A percentile compares a stretch with the other conserved stretches of the same genome.
phyloP scores from a whole-genome alignment of 2,888 invertebrate genomes.

The Cantharis flavilabris region DNA sequence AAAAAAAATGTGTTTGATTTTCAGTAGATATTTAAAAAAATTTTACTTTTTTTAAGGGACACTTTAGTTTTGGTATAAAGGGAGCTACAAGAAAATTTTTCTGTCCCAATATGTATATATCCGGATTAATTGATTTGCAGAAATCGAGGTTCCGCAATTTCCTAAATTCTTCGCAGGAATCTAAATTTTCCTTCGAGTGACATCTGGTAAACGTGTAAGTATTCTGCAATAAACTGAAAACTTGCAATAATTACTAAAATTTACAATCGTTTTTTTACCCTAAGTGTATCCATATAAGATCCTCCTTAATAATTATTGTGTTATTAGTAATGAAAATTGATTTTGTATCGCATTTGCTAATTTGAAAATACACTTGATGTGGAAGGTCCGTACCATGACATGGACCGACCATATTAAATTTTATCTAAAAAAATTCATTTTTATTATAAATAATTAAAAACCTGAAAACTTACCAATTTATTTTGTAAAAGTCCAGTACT shows the following conservation, averaged over 20 bases:
- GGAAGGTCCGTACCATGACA: neutral
- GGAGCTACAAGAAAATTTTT: neutral
- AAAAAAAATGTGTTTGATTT: neutral
- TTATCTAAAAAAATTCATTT: neutral
- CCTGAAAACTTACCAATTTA: neutral
- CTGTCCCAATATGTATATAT: neutral
- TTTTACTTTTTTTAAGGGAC: neutral
- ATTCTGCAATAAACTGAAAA: neutral
- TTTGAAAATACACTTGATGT: neutral
- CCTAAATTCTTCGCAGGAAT: neutral
- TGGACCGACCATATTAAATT: neutral
- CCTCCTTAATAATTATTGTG: neutral
- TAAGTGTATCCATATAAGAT: neutral
- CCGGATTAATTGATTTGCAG: neutral
- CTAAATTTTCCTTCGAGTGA: neutral
- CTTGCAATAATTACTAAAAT: neutral
- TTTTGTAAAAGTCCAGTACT: neutral
- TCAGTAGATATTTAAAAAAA: too few species aligned
- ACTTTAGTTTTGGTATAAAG: neutral
- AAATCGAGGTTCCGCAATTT: neutral
- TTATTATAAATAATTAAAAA: too few species aligned
- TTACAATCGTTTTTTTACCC: neutral
- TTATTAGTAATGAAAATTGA: neutral
- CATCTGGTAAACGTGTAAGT: neutral
- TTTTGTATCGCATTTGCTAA: neutral